A percentile compares a stretch with the other conserved stretches of the same genome.
Conservation (phyloP, 2,113 vertebrate species). For the Takifugu bimaculatus region DNA sequence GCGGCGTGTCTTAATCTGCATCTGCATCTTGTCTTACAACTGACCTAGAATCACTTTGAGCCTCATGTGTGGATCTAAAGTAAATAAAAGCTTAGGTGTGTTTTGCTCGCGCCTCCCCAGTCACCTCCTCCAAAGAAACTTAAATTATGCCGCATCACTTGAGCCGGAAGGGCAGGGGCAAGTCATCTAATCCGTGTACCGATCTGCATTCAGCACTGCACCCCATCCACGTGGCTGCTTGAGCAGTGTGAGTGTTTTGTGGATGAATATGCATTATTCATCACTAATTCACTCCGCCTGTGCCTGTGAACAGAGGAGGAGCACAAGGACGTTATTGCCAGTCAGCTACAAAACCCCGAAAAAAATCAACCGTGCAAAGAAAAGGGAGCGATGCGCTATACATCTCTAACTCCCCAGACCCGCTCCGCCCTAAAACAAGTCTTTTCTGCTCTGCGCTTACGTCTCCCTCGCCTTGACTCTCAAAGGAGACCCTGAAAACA, state of each 20-base stretch:
- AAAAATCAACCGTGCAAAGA: background rate
- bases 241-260: slow-evolving; percentile 31
- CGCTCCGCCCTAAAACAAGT: slow-evolving; percentile 8
- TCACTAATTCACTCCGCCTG: slow-evolving; percentile 19
- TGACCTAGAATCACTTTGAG: too few species aligned
- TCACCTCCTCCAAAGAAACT: slow-evolving; percentile 34
- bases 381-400: slow-evolving; percentile 1
- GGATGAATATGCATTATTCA: slow-evolving; percentile 34
- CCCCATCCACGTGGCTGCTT: background rate
- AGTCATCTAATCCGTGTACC: slow-evolving; percentile 25
- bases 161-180: slow-evolving; percentile 24
- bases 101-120: slow-evolving; percentile 9
- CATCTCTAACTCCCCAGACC: slow-evolving; percentile 16
- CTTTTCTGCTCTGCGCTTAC: slow-evolving; percentile 16
- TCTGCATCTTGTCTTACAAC: too few species aligned
- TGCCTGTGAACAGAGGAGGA: slow-evolving; percentile 15
- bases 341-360: background rate
- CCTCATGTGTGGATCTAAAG: slow-evolving; percentile 12
- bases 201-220: slow-evolving; percentile 5
- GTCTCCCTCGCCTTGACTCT: slow-evolving; percentile 15
- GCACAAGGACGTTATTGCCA: slow-evolving; percentile 2
- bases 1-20: too few species aligned
- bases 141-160: slow-evolving; percentile 45
- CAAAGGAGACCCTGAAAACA: slow-evolving; percentile 4
- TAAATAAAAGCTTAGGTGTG: slow-evolving; percentile 5